Conservation (phyloP, 2,797 vertebrate genomes). For the Oreonectes daqikongensis region DNA sequence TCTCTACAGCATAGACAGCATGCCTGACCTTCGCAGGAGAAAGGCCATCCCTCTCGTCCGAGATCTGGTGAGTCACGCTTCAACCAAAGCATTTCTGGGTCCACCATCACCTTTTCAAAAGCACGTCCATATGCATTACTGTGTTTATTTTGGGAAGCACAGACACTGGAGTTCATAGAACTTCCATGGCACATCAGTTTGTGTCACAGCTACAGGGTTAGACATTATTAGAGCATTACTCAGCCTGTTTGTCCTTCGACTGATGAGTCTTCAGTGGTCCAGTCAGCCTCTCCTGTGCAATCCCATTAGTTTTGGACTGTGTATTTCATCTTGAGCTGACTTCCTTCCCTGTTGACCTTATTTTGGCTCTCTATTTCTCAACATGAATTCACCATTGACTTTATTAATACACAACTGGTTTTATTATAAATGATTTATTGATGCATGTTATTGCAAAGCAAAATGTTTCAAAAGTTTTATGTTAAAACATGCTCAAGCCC, state of each 20-base stretch:
- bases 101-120: conserved; percentile 34
- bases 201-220: conserved; percentile 3
- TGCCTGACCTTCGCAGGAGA: conserved; percentile 98
- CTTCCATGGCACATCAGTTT: conserved; percentile 25
- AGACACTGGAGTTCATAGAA: conserved; percentile 5
- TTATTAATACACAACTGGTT: too few relatives aligned
- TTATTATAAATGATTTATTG: too few relatives aligned
- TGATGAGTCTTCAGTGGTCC: conserved; percentile 16
- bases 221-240: conserved; percentile 27
- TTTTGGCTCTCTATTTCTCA: conserved; percentile 16
- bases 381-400: too few relatives aligned
- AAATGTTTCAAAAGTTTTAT: too few relatives aligned
- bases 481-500: too few relatives aligned
- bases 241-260: conserved; percentile 9
- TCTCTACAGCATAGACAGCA: conserved; percentile 99
- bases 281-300: conserved; percentile 1
- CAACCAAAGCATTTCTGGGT: not conserved
- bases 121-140: not conserved
- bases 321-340: not conserved
- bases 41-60: conserved; percentile 97
- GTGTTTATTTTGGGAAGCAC: conserved; percentile 15
- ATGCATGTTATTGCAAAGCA: too few relatives aligned
- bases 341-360: conserved; percentile 29
- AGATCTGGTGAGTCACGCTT: conserved; percentile 89
- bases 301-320: not conserved